A percentile compares a stretch with the other conserved stretches of the same genome.
phyloP scores from a whole-genome alignment of 2,888 invertebrate genomes.

The Mellilla xanthometata region DNA sequence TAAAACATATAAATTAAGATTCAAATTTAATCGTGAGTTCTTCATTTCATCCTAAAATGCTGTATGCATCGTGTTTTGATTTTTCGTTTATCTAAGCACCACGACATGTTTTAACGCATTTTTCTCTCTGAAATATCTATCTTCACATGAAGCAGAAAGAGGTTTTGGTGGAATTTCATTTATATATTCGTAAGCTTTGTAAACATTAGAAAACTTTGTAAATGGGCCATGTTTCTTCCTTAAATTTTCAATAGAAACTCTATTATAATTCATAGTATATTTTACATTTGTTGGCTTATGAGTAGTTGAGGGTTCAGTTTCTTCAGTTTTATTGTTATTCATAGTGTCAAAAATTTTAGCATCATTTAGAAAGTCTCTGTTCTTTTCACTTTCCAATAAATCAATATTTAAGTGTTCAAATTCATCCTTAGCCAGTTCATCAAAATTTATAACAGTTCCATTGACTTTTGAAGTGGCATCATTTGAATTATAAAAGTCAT shows the following conservation, averaged over 20 bases:
- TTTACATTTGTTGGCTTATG: conserved; percentile 17
- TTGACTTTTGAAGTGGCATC: background rate
- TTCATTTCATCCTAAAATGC: conserved; percentile 26
- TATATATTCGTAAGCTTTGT: background rate
- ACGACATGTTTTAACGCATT: no score
- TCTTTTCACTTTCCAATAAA: no score
- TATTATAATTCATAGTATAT: conserved; percentile 19
- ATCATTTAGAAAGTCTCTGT: no score
- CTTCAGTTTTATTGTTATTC: conserved; percentile 12
- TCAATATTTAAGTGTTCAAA: no score
- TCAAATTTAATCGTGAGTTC: conserved; percentile 48
- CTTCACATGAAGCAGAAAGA: no score
- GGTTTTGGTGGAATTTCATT: background rate
- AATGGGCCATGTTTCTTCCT: background rate
- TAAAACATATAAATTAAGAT: conserved; percentile 68
- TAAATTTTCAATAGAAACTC: conserved; percentile 9
- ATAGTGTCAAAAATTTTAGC: no score
- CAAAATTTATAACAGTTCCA: background rate
- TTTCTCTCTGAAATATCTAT: no score
- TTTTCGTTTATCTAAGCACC: no score
- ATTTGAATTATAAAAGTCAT: conserved; percentile 8
- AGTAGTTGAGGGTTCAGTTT: conserved; percentile 27
- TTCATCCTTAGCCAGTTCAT: background rate
- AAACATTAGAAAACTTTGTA: background rate
- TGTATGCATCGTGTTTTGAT: no score